Evolutionary conservation across 2,797 vertebrate genomes (phyloP).

Genomic region (Myiothlypis chrysogaster): DNA sequence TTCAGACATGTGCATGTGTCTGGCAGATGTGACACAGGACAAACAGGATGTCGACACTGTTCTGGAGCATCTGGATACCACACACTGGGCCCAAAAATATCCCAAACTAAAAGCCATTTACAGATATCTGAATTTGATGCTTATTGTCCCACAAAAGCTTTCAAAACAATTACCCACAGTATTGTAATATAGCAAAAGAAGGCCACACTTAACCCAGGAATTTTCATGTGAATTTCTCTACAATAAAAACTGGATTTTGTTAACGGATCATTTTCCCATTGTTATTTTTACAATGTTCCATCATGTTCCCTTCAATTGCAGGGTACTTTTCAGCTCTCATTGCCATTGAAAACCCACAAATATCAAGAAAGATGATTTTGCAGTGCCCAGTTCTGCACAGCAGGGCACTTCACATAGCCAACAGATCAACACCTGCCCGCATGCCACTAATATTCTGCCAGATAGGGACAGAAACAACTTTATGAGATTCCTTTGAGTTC

Average conservation of each 20-base stretch:
- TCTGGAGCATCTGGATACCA: background rate
- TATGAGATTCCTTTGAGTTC: background rate
- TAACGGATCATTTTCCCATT: background rate
- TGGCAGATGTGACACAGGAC: background rate
- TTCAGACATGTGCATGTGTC: background rate
- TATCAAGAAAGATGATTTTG: background rate
- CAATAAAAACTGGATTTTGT: background rate
- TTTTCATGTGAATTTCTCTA: background rate
- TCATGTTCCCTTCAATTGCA: background rate
- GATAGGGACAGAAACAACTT: background rate
- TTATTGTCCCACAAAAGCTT: background rate
- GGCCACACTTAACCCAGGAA: background rate
- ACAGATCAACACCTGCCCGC: background rate
- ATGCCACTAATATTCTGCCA: accelerated
- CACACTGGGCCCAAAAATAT: background rate
- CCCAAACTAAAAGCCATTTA: background rate
- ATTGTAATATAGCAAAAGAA: background rate
- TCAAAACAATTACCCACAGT: background rate
- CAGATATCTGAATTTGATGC: background rate
- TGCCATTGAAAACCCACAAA: background rate
- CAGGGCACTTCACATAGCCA: background rate
- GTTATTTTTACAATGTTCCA: background rate
- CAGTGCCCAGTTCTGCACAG: background rate
- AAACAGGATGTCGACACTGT: background rate
- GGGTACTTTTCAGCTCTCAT: background rate